Conservation (phyloP, 2,888 invertebrate genomes). For the Melipona bicolor region DNA sequence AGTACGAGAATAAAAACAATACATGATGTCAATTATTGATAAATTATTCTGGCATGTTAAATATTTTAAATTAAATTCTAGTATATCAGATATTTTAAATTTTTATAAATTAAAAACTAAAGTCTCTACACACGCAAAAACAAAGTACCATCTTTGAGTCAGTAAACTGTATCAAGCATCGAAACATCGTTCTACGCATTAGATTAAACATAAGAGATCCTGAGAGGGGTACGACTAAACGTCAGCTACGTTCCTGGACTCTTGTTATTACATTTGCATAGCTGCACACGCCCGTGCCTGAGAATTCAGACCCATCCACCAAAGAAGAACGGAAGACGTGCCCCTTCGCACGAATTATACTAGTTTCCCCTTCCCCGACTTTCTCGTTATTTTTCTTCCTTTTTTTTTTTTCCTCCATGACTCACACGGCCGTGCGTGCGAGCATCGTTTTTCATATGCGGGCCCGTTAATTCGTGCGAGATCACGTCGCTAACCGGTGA, state of each 20-base stretch:
- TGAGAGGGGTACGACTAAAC: not conserved
- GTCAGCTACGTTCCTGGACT: conserved; percentile 43
- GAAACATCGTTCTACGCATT: not conserved
- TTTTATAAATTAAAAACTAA: not conserved
- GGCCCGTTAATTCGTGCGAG: conserved; percentile 79
- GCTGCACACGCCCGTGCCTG: conserved; percentile 69
- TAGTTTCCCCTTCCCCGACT: conserved; percentile 37
- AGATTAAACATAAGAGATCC: not conserved
- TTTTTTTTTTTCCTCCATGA: conserved; percentile 45
- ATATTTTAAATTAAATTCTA: not conserved
- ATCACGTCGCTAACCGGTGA: conserved; percentile 73
- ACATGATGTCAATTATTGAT: too few species aligned
- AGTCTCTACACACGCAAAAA: not conserved
- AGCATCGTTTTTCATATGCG: conserved; percentile 71
- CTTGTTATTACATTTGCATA: conserved; percentile 76
- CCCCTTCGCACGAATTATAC: conserved; percentile 67
- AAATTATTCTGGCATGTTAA: too few species aligned
- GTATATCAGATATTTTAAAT: not conserved
- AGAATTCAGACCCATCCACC: conserved; percentile 67
- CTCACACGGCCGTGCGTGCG: conserved; percentile 53
- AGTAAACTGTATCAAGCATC: not conserved
- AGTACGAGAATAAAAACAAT: too few species aligned
- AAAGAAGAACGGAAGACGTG: conserved; percentile 71
- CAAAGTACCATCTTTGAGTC: not conserved
- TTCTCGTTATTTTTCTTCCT: conserved; percentile 50